Conservation (phyloP, 2,888 invertebrate species). For the Drosophila cognata region DNA sequence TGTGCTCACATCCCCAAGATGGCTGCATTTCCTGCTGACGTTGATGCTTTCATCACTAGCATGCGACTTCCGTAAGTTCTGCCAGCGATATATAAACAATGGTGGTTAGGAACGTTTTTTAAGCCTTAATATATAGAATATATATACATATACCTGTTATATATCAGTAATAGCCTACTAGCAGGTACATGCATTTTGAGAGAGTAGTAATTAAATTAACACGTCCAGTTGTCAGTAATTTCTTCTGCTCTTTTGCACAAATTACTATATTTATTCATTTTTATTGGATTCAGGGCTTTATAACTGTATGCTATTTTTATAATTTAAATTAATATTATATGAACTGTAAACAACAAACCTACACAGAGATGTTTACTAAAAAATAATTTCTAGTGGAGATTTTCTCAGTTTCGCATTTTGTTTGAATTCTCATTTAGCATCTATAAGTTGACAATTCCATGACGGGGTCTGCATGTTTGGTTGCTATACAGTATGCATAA, state of each 20-base stretch:
- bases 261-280: background rate
- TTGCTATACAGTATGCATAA: slow-evolving; percentile 24
- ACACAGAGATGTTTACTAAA: background rate
- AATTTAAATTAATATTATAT: no score
- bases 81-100: background rate
- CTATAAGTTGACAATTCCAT: slow-evolving; percentile 53
- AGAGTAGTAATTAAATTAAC: background rate
- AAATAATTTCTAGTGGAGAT: slow-evolving; percentile 10
- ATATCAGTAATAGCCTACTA: background rate
- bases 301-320: background rate
- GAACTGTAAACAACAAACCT: slow-evolving; percentile 14
- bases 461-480: slow-evolving; percentile 15
- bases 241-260: background rate
- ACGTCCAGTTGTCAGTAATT: background rate
- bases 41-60: slow-evolving; percentile 1
- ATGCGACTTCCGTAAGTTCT: slow-evolving; percentile 42
- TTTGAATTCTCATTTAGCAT: slow-evolving; percentile 60
- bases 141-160: background rate
- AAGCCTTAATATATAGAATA: background rate
- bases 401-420: slow-evolving; percentile 36
- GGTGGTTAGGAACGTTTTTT: background rate
- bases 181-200: background rate
- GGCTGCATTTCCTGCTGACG: slow-evolving; percentile 58
- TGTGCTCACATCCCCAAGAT: slow-evolving; percentile 37
- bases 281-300: background rate